A percentile compares a stretch with the other conserved stretches of the same genome.
Evolutionary conservation across 2,888 invertebrate species (phyloP).

Genomic region (Pandemis cinnamomeana): DNA sequence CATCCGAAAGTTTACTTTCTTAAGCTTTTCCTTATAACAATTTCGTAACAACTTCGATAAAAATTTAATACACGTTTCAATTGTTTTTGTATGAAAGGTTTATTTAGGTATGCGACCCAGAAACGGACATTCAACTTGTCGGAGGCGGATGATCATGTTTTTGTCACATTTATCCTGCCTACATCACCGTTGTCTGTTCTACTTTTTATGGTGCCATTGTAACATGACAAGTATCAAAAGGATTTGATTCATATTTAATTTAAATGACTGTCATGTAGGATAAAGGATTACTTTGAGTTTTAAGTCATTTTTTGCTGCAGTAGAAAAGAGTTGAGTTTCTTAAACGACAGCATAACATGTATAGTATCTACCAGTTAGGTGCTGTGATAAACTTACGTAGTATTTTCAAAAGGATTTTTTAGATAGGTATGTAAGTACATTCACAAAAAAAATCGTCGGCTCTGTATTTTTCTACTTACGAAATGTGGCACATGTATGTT

Average conservation of each 20-base stretch:
- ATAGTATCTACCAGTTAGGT: too few species aligned
- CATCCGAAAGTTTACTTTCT: background rate
- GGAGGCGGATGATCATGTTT: conserved; percentile 59
- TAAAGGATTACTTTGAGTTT: conserved; percentile 3
- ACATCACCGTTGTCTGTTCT: conserved; percentile 46
- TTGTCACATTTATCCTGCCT: conserved; percentile 49
- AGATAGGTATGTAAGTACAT: too few species aligned
- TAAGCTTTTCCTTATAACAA: background rate
- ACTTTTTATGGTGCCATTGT: conserved; percentile 61
- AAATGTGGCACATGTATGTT: background rate
- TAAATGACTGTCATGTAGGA: conserved; percentile 19
- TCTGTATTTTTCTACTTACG: background rate
- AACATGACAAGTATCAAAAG: conserved; percentile 48
- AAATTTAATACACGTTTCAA: conserved; percentile 13
- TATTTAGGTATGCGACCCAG: conserved; percentile 49
- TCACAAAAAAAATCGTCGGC: too few species aligned
- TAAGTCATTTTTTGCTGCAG: background rate
- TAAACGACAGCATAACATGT: too few species aligned
- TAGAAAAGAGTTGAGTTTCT: background rate
- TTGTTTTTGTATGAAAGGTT: conserved; percentile 9
- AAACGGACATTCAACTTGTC: conserved; percentile 65
- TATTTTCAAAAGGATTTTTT: too few species aligned
- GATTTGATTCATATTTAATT: conserved; percentile 19
- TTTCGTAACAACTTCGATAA: conserved; percentile 5
- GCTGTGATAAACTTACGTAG: too few species aligned